Evolutionary conservation across 2,888 invertebrate genomes (phyloP), one percentile per base, ranked within the genome.

Genomic region (Mantis religiosa): DNA sequence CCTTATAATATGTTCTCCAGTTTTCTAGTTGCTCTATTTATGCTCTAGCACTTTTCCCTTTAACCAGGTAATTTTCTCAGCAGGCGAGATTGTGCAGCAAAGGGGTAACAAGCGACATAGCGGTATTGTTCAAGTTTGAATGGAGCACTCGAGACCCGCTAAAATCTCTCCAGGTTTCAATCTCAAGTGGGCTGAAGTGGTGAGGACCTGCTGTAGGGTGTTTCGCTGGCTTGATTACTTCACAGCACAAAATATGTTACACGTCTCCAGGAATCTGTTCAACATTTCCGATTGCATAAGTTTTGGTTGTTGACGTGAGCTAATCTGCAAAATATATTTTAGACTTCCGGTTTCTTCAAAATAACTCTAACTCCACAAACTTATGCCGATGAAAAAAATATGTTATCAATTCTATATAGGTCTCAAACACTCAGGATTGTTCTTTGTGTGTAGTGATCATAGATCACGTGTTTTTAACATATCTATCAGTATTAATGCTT

Each of bases 81-180:
- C 20, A 71, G 54, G 6, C 54, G 54, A 71, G 54, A 71, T 71
- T 71, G 54, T 71, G 54, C 54, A 71, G 54, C 54, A 71, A 71
- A 71, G 54, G 54, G 20, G 54, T 71, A 25, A 71, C 54, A 71
- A 71, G 54, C 54, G 54, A 71, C 54, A 71, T 71, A 71, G 54
- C 54, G 85, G 41, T 54, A 85, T 85, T 85, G 85, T 85, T 85
- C 85, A 54, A 54, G 25, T 47, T 85, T 85, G 41, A 85, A 85
- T 85, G 41, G 85, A 85, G 54, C 85, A 85, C 85, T 85, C 54
- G 85, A 85, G 27, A 28, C 15, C 85, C 54, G 41, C 85, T 85
- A 85, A 47, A 85, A 47, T 47, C 85, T 85, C 85, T 85, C 85
- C 85, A 85, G 85, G 85, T 85, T 85, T 85, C 85, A 47, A 54